Evolutionary conservation across 2,797 vertebrate genomes (phyloP).

Genomic region (Graptemys geographica): DNA sequence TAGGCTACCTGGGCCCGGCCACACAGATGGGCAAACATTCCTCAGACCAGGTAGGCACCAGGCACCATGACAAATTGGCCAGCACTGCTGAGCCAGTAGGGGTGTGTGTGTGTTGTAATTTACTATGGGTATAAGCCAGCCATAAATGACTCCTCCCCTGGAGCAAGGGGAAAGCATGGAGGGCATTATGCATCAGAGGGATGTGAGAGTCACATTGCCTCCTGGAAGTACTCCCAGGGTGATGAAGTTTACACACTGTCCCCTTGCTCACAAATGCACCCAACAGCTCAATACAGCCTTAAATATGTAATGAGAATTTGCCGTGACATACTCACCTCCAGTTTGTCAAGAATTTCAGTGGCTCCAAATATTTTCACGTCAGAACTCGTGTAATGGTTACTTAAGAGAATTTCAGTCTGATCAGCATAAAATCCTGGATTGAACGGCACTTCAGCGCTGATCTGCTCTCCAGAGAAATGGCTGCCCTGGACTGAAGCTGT

Average conservation of each 20-base stretch:
- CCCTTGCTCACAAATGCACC: background rate
- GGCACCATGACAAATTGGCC: too few species aligned
- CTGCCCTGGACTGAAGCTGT: conserved; percentile 80
- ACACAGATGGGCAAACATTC: background rate
- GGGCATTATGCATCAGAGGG: background rate
- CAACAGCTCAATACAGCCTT: background rate
- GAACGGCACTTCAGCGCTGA: conserved; percentile 83
- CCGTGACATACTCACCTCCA: conserved; percentile 83
- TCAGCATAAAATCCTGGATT: conserved; percentile 89
- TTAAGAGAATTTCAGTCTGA: conserved; percentile 89
- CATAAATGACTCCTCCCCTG: background rate
- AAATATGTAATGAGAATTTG: too few species aligned
- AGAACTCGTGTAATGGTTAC: conserved; percentile 84
- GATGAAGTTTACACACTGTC: background rate
- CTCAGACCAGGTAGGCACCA: background rate
- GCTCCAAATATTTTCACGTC: conserved; percentile 91
- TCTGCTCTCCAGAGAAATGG: conserved; percentile 78
- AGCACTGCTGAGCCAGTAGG: background rate
- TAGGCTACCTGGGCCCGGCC: accelerated
- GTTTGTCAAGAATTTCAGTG: conserved; percentile 81
- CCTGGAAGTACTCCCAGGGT: accelerated
- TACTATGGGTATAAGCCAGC: background rate
- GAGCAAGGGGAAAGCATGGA: background rate
- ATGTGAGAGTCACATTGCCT: background rate
- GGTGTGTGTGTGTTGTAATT: background rate